Evolutionary conservation across 2,888 invertebrate genomes (phyloP).

Genomic region (Pogonocherus hispidulus): DNA sequence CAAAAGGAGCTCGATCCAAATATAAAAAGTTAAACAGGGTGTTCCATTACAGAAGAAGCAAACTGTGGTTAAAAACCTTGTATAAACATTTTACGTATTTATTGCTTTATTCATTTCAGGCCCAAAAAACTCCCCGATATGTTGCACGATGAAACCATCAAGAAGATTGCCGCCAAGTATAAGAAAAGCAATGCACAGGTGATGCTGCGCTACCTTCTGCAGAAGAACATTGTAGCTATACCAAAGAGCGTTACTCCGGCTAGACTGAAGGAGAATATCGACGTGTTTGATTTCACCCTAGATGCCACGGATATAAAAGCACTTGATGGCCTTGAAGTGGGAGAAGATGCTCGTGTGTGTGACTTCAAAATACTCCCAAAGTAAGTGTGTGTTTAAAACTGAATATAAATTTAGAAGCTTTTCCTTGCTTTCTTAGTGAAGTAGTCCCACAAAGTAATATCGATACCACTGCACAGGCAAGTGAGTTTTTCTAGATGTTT

Average conservation of each 20-base stretch:
- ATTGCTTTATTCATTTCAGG: conserved; percentile 59
- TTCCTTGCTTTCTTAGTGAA: too few relatives aligned
- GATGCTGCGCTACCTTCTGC: conserved; percentile 78
- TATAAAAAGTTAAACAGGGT: too few relatives aligned
- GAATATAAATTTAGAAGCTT: too few relatives aligned
- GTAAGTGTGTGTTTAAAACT: too few relatives aligned
- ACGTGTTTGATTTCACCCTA: conserved; percentile 80
- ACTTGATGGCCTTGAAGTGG: conserved; percentile 75
- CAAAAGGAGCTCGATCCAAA: too few relatives aligned
- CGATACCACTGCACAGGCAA: too few relatives aligned
- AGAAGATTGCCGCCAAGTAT: conserved; percentile 72
- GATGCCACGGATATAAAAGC: conserved; percentile 73
- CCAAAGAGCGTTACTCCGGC: conserved; percentile 84
- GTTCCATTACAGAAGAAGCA: too few relatives aligned
- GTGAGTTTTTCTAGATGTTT: too few relatives aligned
- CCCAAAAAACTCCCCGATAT: conserved; percentile 74
- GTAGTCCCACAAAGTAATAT: too few relatives aligned
- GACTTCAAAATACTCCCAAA: conserved; percentile 70
- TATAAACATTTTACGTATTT: too few relatives aligned
- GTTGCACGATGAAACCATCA: conserved; percentile 72
- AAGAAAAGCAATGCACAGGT: conserved; percentile 80
- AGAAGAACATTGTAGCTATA: conserved; percentile 80
- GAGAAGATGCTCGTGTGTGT: conserved; percentile 76
- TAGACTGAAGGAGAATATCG: conserved; percentile 81
- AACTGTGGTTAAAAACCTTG: too few relatives aligned